Conservation (phyloP, 2,113 vertebrate genomes). For the Cyprinodon brontotheroides region DNA sequence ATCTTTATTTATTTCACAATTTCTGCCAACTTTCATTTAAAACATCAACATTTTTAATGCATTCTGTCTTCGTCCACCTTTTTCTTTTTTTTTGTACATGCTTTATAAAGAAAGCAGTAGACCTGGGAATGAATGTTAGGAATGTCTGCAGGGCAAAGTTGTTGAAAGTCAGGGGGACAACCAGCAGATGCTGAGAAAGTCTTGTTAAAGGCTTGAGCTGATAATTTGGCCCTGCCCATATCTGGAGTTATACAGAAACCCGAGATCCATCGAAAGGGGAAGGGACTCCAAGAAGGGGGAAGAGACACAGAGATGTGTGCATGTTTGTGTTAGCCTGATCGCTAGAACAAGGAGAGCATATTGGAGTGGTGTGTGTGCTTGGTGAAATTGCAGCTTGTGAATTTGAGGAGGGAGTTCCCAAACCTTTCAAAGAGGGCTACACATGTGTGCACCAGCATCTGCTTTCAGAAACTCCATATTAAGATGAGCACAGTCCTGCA, state of each 20-base stretch:
- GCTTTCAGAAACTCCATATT: conserved; percentile 19
- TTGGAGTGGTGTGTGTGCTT: conserved; percentile 57
- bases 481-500: conserved; percentile 1
- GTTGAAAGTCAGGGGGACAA: background rate
- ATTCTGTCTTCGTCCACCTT: background rate
- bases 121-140: background rate
- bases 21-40: too few species aligned
- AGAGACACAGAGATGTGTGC: conserved; percentile 24
- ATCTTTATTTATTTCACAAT: too few species aligned
- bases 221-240: conserved; percentile 53
- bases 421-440: conserved; percentile 62
- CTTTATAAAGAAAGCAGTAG: background rate
- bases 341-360: conserved; percentile 46
- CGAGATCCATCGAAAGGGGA: conserved; percentile 46
- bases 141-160: background rate
- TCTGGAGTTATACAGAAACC: conserved; percentile 64
- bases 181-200: conserved; percentile 22
- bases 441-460: conserved; percentile 30
- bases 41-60: background rate
- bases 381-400: conserved; percentile 29
- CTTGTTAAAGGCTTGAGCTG: conserved; percentile 22
- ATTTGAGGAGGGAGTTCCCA: conserved; percentile 63
- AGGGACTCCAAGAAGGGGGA: conserved; percentile 19
- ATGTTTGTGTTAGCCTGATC: conserved; percentile 17
- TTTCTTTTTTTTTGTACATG: background rate